phyloP scores from a whole-genome alignment of 2,797 vertebrate genomes.

The Platalea minor region DNA sequence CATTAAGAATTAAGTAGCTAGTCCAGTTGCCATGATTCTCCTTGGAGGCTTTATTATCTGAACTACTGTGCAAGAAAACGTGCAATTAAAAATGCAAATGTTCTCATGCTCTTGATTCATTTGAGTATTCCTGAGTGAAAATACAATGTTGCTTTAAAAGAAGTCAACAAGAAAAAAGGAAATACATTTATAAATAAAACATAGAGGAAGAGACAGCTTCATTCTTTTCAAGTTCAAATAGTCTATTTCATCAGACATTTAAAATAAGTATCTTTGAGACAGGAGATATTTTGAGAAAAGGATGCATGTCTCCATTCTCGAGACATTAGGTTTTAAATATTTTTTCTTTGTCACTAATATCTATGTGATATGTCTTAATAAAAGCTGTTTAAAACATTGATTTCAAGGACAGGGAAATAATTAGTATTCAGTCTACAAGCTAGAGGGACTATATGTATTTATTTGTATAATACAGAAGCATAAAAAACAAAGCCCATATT shows the following conservation, averaged over 20 bases:
- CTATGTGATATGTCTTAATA: background rate
- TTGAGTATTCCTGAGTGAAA: background rate
- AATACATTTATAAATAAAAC: background rate
- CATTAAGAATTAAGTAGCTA: slow-evolving; percentile 40
- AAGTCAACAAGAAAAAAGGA: background rate
- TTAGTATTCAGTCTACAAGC: background rate
- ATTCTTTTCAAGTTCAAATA: background rate
- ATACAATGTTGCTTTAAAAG: background rate
- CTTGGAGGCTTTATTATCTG: background rate
- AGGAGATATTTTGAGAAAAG: background rate
- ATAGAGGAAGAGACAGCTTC: background rate
- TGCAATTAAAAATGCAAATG: slow-evolving; percentile 27
- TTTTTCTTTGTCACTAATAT: background rate
- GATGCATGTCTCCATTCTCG: background rate
- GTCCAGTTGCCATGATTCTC: background rate
- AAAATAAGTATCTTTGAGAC: background rate
- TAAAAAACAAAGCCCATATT: background rate
- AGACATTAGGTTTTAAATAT: background rate
- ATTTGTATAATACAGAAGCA: background rate
- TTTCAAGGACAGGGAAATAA: background rate
- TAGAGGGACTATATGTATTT: background rate
- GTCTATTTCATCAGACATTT: background rate
- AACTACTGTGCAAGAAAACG: background rate
- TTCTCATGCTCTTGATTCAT: background rate
- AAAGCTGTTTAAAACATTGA: background rate